phyloP scores from a whole-genome alignment of 2,797 vertebrate genomes.

The Aldrovandia affinis region DNA sequence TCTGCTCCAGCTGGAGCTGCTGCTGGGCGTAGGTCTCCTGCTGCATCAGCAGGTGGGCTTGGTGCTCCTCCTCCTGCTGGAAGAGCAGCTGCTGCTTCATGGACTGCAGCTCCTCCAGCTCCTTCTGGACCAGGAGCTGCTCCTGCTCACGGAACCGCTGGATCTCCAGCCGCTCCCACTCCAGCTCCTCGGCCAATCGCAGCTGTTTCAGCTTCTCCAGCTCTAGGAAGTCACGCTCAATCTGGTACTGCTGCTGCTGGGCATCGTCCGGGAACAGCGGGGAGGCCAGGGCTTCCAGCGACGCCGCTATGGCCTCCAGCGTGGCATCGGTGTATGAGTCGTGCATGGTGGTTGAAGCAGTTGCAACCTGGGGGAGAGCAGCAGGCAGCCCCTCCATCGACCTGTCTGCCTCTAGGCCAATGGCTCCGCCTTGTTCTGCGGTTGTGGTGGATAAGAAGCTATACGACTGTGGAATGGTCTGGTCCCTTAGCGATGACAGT shows the following conservation, averaged over 20 bases:
- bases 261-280: slow-evolving; percentile 89
- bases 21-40: slow-evolving; percentile 95
- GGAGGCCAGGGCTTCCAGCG: slow-evolving; percentile 82
- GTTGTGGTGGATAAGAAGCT: slow-evolving; percentile 83
- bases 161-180: slow-evolving; percentile 98
- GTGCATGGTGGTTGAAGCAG: slow-evolving; percentile 83
- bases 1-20: slow-evolving; percentile 92
- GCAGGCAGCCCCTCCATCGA: slow-evolving; percentile 80
- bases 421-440: slow-evolving; percentile 74
- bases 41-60: slow-evolving; percentile 95
- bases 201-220: slow-evolving; percentile 96
- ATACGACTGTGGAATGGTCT: slow-evolving; percentile 81
- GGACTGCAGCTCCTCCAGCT: slow-evolving; percentile 94
- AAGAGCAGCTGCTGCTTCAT: slow-evolving; percentile 95
- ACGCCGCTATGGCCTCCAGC: slow-evolving; percentile 77
- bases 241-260: slow-evolving; percentile 91
- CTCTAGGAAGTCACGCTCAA: slow-evolving; percentile 94
- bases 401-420: slow-evolving; percentile 76
- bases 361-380: slow-evolving; percentile 76
- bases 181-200: slow-evolving; percentile 94
- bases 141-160: slow-evolving; percentile 97
- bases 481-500: slow-evolving; percentile 77
- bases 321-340: slow-evolving; percentile 86
- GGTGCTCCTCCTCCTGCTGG: slow-evolving; percentile 95
- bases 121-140: slow-evolving; percentile 95